Conservation (phyloP, 2,797 vertebrate genomes). For the Phataginus tetradactyla region DNA sequence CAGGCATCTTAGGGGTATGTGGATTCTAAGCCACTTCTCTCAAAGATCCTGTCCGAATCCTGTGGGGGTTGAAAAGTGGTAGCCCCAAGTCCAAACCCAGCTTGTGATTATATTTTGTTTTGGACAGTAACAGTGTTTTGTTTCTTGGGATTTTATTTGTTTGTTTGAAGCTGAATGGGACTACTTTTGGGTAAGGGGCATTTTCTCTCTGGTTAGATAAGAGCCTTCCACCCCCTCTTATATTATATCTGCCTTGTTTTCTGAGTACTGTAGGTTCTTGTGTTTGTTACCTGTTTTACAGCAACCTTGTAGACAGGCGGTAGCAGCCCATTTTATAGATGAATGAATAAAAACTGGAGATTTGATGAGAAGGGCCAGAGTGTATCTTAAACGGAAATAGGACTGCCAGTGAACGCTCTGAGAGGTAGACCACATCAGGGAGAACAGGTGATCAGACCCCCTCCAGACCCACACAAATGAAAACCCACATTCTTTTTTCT, state of each 20-base stretch:
- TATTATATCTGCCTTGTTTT: not conserved
- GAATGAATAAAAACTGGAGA: not conserved
- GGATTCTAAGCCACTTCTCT: not conserved
- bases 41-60: not conserved
- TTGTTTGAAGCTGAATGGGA: not conserved
- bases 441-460: not conserved
- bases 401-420: not conserved
- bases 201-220: not conserved
- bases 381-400: not conserved
- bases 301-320: not conserved
- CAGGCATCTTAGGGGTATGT: not conserved
- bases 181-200: not conserved
- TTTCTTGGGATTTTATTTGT: not conserved
- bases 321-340: not conserved
- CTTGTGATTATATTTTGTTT: not conserved
- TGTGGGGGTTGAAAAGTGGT: not conserved
- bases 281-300: not conserved
- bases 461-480: not conserved
- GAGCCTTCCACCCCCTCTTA: not conserved
- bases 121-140: not conserved
- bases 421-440: not conserved
- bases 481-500: slow-evolving; percentile 44
- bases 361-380: not conserved
- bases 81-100: not conserved
- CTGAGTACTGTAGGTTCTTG: not conserved